Evolutionary conservation across 2,797 vertebrate species (phyloP), one percentile per base, ranked within the genome.

Genomic region (Linurgus olivaceus): DNA sequence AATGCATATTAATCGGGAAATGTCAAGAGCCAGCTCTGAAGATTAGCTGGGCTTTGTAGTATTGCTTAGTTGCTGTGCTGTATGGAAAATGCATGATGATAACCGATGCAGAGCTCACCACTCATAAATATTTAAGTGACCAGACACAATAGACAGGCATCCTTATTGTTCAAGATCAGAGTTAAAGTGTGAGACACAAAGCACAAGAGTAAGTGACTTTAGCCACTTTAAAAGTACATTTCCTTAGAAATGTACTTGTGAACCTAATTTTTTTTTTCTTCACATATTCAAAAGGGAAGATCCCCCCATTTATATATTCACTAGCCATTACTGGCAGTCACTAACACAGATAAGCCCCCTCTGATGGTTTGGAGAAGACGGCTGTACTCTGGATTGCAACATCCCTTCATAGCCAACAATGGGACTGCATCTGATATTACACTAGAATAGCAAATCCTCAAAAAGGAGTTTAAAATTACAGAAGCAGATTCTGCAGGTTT

Each of bases 101-200:
- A 86, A 68, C 63, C 61, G 14, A 96, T 86, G 89, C 65, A 91
- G 90, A 92, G 84, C 94, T 94, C 78, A 86, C 55, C 65, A 70
- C 83, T 90, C 86, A 95, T 96, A 93, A 97, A 97, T 97, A 96
- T 95, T 97, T 94, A 94, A 97, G 79, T 65, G 84, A 75, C 76
- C 29, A 88, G 85, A 51, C 90, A 96, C 71, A 94, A 84, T 20
- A 90, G 88, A 81, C 58, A 86, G 54, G 65, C 71, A 50, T 63
- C 47, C 86, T 86, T 63, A 80, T 79, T 87, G 40, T 17, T 80
- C 57, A 92, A 82, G 73, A 68, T 62, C 52, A 67, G 62, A 82
- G 70, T 28, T 74, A 78, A 21, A 48, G 9, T 7, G 13, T 31
- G 63, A 94, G 51, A 18, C 28, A 91, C 54, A 76, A 95, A 94